phyloP scores from a whole-genome alignment of 1,140 invertebrate species.

The Diabrotica virgifera region DNA sequence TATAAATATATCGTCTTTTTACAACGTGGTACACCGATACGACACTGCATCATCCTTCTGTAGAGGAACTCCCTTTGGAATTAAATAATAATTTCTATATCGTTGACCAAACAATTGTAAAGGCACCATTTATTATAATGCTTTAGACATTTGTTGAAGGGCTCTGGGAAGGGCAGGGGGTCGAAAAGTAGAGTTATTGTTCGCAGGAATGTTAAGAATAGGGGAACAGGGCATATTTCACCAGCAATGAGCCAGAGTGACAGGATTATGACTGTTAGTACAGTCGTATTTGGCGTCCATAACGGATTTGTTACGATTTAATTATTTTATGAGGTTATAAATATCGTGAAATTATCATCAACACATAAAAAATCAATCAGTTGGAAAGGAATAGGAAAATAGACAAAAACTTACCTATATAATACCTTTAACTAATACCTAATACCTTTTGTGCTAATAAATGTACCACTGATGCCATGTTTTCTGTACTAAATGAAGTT shows the following conservation, averaged over 20 bases:
- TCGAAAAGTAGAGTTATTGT: constrained; percentile 12
- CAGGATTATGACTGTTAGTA: constrained; percentile 16
- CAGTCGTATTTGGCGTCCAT: not conserved
- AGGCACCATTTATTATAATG: constrained; percentile 17
- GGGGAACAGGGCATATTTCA: constrained; percentile 17
- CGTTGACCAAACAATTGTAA: constrained; percentile 18
- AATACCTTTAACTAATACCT: too few species aligned
- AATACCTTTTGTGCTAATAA: too few species aligned
- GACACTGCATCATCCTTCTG: not conserved
- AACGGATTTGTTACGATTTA: too few species aligned
- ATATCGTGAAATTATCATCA: too few species aligned
- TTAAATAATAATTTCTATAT: constrained; percentile 22
- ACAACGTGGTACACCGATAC: not conserved
- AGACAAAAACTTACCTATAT: too few species aligned
- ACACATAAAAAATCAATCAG: too few species aligned
- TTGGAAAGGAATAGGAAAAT: too few species aligned
- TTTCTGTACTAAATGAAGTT: too few species aligned
- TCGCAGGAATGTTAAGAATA: constrained; percentile 21
- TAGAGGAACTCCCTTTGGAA: constrained; percentile 10
- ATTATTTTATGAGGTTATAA: too few species aligned
- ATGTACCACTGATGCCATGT: too few species aligned
- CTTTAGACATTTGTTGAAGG: not conserved
- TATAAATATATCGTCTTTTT: too few species aligned
- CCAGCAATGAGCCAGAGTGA: constrained; percentile 17
- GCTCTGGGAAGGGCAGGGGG: not conserved